A percentile compares a stretch with the other conserved stretches of the same genome.
Evolutionary conservation across 1,140 invertebrate genomes (phyloP).

Genomic region (Galleria mellonella): DNA sequence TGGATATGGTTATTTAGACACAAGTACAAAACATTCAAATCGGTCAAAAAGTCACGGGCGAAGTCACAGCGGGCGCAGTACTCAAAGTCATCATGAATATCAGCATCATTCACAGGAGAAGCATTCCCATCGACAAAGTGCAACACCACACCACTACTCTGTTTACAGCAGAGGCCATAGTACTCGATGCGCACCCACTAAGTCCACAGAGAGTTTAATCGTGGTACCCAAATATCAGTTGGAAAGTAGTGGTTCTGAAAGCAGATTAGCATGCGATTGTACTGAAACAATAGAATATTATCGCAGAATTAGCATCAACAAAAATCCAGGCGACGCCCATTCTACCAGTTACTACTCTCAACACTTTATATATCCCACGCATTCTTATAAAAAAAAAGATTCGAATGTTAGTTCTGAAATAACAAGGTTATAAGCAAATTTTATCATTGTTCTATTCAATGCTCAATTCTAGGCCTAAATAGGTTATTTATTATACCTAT

Average conservation of each 20-base stretch:
- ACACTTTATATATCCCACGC: slow-evolving; percentile 61
- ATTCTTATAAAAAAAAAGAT: slow-evolving; percentile 70
- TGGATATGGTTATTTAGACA: slow-evolving; percentile 87
- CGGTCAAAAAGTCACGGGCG: slow-evolving; percentile 69
- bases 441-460: slow-evolving; percentile 24
- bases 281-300: slow-evolving; percentile 73
- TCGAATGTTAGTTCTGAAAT: slow-evolving; percentile 75
- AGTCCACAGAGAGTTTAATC: slow-evolving; percentile 86
- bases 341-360: slow-evolving; percentile 71
- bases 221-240: slow-evolving; percentile 77
- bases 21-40: slow-evolving; percentile 74
- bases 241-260: slow-evolving; percentile 77
- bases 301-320: slow-evolving; percentile 49
- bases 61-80: slow-evolving; percentile 58
- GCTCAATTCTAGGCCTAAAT: slow-evolving; percentile 22
- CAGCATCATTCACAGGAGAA: slow-evolving; percentile 62
- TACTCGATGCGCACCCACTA: slow-evolving; percentile 74
- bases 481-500: background rate
- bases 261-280: slow-evolving; percentile 80
- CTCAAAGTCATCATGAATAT: slow-evolving; percentile 71
- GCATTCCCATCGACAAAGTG: slow-evolving; percentile 67
- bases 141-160: slow-evolving; percentile 65
- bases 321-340: slow-evolving; percentile 62
- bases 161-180: slow-evolving; percentile 46
- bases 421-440: slow-evolving; percentile 67